Evolutionary conservation across 2,113 vertebrate species (phyloP).

Genomic region (Ia io): DNA sequence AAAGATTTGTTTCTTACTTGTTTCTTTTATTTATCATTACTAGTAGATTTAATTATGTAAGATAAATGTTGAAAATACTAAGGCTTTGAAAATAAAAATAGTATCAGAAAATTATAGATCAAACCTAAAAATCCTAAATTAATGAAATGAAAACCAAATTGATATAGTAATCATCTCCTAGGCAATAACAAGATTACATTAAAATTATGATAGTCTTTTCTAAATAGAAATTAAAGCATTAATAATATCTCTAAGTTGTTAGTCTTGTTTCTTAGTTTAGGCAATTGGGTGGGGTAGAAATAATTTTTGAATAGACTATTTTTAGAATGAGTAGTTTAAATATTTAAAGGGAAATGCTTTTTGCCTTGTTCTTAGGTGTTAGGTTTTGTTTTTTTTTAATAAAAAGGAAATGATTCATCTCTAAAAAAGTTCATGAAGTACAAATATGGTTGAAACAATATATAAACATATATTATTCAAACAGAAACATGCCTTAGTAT

Average conservation of each 20-base stretch:
- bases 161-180: not conserved
- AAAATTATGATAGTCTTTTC: conserved; percentile 25
- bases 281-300: conserved; percentile 37
- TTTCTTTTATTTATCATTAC: not conserved
- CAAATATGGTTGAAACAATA: conserved; percentile 25
- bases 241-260: not conserved
- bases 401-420: conserved; percentile 66
- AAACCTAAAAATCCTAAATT: conserved; percentile 20
- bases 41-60: conserved; percentile 40
- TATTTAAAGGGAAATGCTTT: conserved; percentile 50
- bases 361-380: conserved; percentile 38
- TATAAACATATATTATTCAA: conserved; percentile 32
- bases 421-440: conserved; percentile 31
- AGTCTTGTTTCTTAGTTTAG: conserved; percentile 26
- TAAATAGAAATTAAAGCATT: conserved; percentile 21
- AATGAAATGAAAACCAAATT: conserved; percentile 20
- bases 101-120: not conserved
- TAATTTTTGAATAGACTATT: conserved; percentile 53
- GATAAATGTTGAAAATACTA: not conserved
- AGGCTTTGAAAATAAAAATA: conserved; percentile 41
- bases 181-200: not conserved
- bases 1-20: not conserved
- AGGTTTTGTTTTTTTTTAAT: conserved; percentile 2
- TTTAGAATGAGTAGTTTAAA: conserved; percentile 56
- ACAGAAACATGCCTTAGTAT: not conserved